Conservation (phyloP, 2,888 invertebrate species). For the Philonicus albiceps region DNA sequence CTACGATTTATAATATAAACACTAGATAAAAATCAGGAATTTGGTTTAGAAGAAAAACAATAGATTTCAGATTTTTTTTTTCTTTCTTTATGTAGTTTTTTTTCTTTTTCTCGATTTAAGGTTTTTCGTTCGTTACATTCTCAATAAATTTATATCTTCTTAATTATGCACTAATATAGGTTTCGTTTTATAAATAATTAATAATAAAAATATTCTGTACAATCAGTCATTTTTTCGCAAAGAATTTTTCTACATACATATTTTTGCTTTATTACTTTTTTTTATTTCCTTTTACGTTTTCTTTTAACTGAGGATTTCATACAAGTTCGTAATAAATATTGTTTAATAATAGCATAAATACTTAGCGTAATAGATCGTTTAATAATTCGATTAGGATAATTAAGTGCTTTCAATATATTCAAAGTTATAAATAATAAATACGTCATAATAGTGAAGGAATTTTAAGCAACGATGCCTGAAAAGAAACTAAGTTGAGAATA, state of each 20-base stretch:
- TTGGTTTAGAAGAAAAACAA: neutral
- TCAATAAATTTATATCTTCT: slow-evolving; percentile 12
- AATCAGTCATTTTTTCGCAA: slow-evolving; percentile 48
- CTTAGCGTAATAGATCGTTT: slow-evolving; percentile 19
- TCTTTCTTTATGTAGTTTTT: neutral
- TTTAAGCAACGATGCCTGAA: slow-evolving; percentile 25
- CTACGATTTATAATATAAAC: neutral
- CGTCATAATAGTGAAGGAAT: neutral
- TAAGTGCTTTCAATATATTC: slow-evolving; percentile 16
- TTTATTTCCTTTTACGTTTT: slow-evolving; percentile 24
- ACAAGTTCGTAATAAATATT: slow-evolving; percentile 21
- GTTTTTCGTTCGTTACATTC: neutral
- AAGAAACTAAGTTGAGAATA: neutral
- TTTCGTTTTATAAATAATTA: slow-evolving; percentile 45
- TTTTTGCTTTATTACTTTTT: neutral
- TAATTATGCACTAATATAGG: slow-evolving; percentile 32
- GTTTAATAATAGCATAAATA: slow-evolving; percentile 38
- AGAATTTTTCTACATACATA: slow-evolving; percentile 35
- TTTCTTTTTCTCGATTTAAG: neutral
- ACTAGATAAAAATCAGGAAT: neutral
- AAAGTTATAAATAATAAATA: slow-evolving; percentile 35
- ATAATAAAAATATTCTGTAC: slow-evolving; percentile 48
- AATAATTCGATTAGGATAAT: slow-evolving; percentile 35
- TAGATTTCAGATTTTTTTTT: neutral
- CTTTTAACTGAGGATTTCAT: neutral